Base-by-base conservation (phyloP, 2,113 vertebrate species). In the Percina caprodes region DNA sequence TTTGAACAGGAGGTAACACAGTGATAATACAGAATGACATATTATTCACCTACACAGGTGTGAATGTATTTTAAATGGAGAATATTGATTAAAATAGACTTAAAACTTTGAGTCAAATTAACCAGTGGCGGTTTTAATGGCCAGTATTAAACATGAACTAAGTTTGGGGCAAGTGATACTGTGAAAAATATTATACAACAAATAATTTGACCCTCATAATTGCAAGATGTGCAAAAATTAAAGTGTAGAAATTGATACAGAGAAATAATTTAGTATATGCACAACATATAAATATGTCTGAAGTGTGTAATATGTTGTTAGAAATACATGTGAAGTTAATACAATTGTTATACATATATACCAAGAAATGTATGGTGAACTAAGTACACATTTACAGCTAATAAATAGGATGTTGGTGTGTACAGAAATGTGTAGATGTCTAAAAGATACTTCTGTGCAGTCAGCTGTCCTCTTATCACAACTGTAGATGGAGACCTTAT, bases 271-370 rank as follows among this genome's bases (percentile, higher is more conserved):
- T 56, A 55, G 23, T 75, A 10, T 35, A 69, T 52, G n/a, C 46
- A 46, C 6, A 60, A 59, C 67, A 51, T 39, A 60, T 7, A 58
- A 58, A 49, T n/a, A 30, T 8, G 30, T 42, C 45, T 51, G 2
- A 42, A 18, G 15, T 45, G 11, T 77, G 33, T 33, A 19, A 66
- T 66, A 8, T 45, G 30, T 45, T 68, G 4, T 58, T n/a, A 58
- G 24, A 69, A 61, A 69, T 11, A 35, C 19, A 55, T 69, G 15
- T 35, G 1, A 30, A n/a, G 33, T 30, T 81, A 60, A 23, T 58
- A 66, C 12, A 58, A n/a, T 23, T 72, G 6, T 9, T 65, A 59
- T 60, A 45, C 30, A 68, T 68, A 68, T 61, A 6, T 58, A 61
- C 46, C 49, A 65, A 33, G 15, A 56, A 24, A 33, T 33, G 2